These are phyloP conservation scores for Actinostola sp. DNA, from an alignment of 92 coral and sea anemone genomes.

Conservation along the genomic window DNA sequence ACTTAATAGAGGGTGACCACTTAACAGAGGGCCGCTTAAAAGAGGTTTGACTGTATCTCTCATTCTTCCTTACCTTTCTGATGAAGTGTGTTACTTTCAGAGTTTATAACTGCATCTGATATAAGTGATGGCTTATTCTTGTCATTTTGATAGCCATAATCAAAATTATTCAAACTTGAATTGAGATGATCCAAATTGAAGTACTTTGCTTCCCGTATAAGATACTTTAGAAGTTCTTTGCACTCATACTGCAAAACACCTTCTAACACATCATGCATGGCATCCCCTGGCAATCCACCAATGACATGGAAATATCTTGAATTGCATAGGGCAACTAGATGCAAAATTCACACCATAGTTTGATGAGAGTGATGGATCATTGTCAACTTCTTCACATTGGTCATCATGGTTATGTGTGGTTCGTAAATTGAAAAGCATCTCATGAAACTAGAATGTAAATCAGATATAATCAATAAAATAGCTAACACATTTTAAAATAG, in stretches of 20 bases:
- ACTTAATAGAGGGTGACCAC: not conserved
- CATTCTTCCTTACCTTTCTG: constrained; percentile 36
- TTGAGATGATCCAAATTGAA: constrained; percentile 34
- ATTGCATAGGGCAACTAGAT: constrained; percentile 7
- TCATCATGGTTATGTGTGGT: constrained; percentile 1
- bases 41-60: not conserved
- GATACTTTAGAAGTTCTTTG: constrained; percentile 48
- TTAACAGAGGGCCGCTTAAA: not conserved
- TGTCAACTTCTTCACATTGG: constrained; percentile 32
- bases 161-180: constrained; percentile 24
- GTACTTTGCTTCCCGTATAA: constrained; percentile 32
- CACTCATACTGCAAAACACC: constrained; percentile 52
- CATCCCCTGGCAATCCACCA: constrained; percentile 57
- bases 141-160: constrained; percentile 52
- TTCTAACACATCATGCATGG: constrained; percentile 57
- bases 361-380: constrained; percentile 43
- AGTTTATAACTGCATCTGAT: constrained; percentile 22
- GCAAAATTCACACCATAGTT: constrained; percentile 35
- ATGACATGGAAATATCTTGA: constrained; percentile 53
- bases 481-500: too few species aligned
- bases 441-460: too few species aligned
- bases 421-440: too few species aligned
- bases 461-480: too few species aligned
- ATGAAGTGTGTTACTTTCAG: constrained; percentile 39
- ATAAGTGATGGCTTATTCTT: constrained; percentile 37